phyloP scores from a whole-genome alignment of 1,140 invertebrate genomes.

The Scaptomyza montana region DNA sequence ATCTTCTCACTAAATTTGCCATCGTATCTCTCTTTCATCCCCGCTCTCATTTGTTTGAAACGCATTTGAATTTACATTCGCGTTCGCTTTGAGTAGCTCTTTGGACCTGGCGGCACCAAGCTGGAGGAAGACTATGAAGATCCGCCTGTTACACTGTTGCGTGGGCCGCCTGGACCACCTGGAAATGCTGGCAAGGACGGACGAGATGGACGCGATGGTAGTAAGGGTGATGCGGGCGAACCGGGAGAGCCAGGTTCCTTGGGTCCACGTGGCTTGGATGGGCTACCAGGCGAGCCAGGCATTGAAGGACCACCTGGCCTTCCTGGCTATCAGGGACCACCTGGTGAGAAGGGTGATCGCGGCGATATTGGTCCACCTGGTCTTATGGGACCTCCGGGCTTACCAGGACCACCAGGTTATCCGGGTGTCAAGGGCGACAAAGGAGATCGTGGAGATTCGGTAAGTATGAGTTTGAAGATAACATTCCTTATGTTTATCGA shows the following conservation, averaged over 20 bases:
- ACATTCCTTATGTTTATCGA: background rate
- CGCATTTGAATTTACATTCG: slow-evolving; percentile 17
- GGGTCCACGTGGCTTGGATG: slow-evolving; percentile 85
- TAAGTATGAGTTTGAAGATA: slow-evolving; percentile 85
- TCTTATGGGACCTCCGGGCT: slow-evolving; percentile 91
- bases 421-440: slow-evolving; percentile 94
- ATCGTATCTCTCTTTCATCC: slow-evolving; percentile 32
- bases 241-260: slow-evolving; percentile 95
- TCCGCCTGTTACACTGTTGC: slow-evolving; percentile 76
- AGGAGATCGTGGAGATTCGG: slow-evolving; percentile 96
- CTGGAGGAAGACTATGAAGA: slow-evolving; percentile 83
- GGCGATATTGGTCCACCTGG: slow-evolving; percentile 95
- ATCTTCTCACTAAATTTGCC: slow-evolving; percentile 72
- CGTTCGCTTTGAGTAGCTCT: slow-evolving; percentile 60
- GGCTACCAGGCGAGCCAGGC: slow-evolving; percentile 80
- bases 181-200: slow-evolving; percentile 87
- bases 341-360: slow-evolving; percentile 95
- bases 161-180: slow-evolving; percentile 86
- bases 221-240: slow-evolving; percentile 88
- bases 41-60: slow-evolving; percentile 2
- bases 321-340: slow-evolving; percentile 92
- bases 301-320: slow-evolving; percentile 86
- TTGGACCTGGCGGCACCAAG: slow-evolving; percentile 80
- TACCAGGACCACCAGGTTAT: slow-evolving; percentile 90
- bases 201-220: slow-evolving; percentile 85